Base-by-base conservation (phyloP, 2,888 invertebrate species). In the Linyphia triangularis region DNA sequence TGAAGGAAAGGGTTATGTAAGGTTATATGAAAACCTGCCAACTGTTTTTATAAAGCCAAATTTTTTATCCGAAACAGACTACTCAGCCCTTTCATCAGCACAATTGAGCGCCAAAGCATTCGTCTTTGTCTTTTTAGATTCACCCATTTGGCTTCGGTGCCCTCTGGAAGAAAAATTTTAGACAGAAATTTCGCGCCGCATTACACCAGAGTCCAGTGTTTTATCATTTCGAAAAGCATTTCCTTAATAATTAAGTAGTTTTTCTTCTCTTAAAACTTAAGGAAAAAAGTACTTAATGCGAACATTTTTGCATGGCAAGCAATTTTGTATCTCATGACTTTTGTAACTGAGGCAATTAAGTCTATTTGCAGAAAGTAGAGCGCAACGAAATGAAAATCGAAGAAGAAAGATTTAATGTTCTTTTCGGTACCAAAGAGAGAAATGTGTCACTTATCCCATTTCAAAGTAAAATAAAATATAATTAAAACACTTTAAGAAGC, bases 171-270 rank as follows among this genome's bases (percentile, higher is more conserved):
- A 85, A 85, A 70, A 78, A 78, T 79, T 30, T 63, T 26, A 63
- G 61, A 40, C 78, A 75, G 75, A 84, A 69, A 85, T 85, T 85
- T 85, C 57, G 26, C 77, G 84, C 84, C 69, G 75, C 84, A 85
- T 85, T 85, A 85, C 84, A 69, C 84, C 33, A 16, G 77, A 57
- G 65, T 67, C 65, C 75, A 84, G 67, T 84, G 69, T 69, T 78
- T 78, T 78, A 75, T 33, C 51, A 72, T 85, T 72, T 72, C 78
- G 22, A 78, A 79, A 69, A 78, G 61, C 85, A 63, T 79, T 85
- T 85, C 72, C 72, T 72, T 72, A 69, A 78, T 72, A 77, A 85
- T 85, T 85, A 85, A 61, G 33, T 33, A 22, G 13, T 61, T 81
- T 81, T 81, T 69, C 65, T 40, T 70, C 57, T 26, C 43, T 28